phyloP scores from a whole-genome alignment of 1,140 invertebrate genomes.

The Teleogryllus occipitalis region DNA sequence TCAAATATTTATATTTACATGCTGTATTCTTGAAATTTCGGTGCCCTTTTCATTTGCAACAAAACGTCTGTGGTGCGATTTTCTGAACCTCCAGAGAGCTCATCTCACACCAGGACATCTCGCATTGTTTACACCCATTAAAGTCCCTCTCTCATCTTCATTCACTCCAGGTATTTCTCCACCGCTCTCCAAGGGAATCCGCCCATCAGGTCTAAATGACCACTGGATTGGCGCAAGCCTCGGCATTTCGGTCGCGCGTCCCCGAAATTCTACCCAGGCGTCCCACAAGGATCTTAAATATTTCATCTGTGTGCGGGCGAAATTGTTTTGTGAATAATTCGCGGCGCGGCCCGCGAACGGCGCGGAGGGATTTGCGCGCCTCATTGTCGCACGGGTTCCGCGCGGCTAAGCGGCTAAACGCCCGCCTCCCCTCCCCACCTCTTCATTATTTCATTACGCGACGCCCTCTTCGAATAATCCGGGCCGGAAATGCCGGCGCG shows the following conservation, averaged over 20 bases:
- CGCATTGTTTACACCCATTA: no score
- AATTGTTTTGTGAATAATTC: conserved; percentile 6
- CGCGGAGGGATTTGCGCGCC: neutral
- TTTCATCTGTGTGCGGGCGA: neutral
- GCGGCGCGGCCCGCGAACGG: no score
- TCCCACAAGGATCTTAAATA: neutral
- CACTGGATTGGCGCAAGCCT: neutral
- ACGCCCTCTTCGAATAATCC: neutral
- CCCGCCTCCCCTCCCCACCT: neutral
- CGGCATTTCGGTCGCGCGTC: neutral
- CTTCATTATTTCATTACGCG: neutral
- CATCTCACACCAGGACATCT: no score
- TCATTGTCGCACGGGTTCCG: neutral
- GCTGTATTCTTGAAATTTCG: no score
- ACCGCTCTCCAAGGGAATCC: no score
- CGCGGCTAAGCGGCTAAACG: neutral
- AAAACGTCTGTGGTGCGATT: no score
- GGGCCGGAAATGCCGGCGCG: neutral
- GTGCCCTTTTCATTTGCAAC: no score
- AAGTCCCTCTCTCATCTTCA: no score
- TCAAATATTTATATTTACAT: no score
- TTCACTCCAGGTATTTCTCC: no score
- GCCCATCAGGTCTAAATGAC: neutral
- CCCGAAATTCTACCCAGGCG: neutral
- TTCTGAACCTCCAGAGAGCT: no score